Evolutionary conservation across 2,797 vertebrate species (phyloP).

Genomic region (Salarias fasciatus): DNA sequence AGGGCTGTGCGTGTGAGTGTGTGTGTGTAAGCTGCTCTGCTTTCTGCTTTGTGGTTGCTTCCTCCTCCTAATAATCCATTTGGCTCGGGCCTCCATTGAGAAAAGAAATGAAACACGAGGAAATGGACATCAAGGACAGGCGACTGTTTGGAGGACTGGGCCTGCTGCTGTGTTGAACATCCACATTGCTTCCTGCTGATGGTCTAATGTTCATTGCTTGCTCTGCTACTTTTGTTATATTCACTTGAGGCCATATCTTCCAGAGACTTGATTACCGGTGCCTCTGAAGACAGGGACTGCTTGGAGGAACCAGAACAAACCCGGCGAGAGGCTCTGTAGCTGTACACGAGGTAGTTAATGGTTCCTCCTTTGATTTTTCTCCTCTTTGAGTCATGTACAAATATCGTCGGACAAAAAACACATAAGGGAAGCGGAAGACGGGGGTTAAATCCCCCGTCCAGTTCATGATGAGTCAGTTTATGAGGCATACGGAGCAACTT

Average conservation of each 20-base stretch:
- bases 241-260: conserved; percentile 8
- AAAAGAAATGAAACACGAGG: conserved; percentile 23
- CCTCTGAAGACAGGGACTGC: conserved; percentile 31
- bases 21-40: conserved; percentile 57
- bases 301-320: conserved; percentile 37
- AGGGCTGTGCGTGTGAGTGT: conserved; percentile 4
- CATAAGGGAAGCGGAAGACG: too few relatives aligned
- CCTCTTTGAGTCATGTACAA: too few relatives aligned
- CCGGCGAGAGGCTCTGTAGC: conserved; percentile 13
- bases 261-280: conserved; percentile 8
- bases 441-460: not conserved
- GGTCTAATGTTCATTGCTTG: conserved; percentile 23
- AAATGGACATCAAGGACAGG: conserved; percentile 65
- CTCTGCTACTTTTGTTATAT: conserved; percentile 18
- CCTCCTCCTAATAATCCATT: conserved; percentile 69
- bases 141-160: conserved; percentile 26
- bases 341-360: conserved; percentile 15
- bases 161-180: conserved; percentile 35
- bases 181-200: conserved; percentile 11
- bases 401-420: too few relatives aligned
- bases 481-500: conserved; percentile 53
- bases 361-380: conserved; percentile 17
- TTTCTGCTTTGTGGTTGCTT: conserved; percentile 59
- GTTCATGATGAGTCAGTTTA: conserved; percentile 51
- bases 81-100: conserved; percentile 60